Evolutionary conservation across 37 sponge, comb jelly and placozoan species (phyloP).

Genomic region (Hexactinellida sp.): DNA sequence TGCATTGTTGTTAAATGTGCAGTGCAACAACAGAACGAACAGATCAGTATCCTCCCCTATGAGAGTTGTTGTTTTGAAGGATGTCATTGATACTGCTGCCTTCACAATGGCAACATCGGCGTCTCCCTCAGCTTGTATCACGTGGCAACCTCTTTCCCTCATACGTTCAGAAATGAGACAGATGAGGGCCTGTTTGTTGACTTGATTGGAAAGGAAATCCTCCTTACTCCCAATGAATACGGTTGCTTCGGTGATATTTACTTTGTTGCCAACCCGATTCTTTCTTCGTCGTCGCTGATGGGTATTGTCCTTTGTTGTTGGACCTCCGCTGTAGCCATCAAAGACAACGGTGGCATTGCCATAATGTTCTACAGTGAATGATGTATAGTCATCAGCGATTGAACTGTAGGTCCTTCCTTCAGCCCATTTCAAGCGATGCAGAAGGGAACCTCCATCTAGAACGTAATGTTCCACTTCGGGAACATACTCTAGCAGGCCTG

Average conservation of each 20-base stretch:
- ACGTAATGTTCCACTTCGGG: not conserved
- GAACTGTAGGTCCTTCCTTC: not conserved
- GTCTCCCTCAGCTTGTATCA: constrained; percentile 2
- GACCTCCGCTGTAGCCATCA: constrained; percentile 21
- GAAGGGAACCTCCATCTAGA: constrained; percentile 28
- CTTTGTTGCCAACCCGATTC: too few species aligned
- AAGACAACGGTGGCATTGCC: constrained; percentile 12
- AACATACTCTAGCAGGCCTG: not conserved
- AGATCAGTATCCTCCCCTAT: constrained; percentile 8
- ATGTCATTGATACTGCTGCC: constrained; percentile 13
- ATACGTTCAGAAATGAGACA: not conserved
- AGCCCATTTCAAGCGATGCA: constrained; percentile 23
- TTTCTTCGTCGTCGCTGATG: constrained; percentile 16
- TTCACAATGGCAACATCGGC: constrained; percentile 21
- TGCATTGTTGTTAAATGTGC: constrained; percentile 16
- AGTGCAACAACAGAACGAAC: constrained; percentile 19
- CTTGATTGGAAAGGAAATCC: constrained; percentile 11
- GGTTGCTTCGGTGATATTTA: constrained; percentile 17
- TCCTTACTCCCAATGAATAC: constrained; percentile 25
- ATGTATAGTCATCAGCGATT: constrained; percentile 21
- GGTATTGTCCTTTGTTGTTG: constrained; percentile 20
- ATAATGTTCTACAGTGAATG: not conserved
- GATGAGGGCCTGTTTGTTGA: not conserved
- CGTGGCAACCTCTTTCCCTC: constrained; percentile 9
- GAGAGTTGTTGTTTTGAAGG: too few species aligned